Percentiles rank a stretch among this genome's conserved stretches.
These are phyloP conservation scores for Acanthosoma haemorrhoidale DNA, from an alignment of 2,888 invertebrate species.

Conservation along the genomic window DNA sequence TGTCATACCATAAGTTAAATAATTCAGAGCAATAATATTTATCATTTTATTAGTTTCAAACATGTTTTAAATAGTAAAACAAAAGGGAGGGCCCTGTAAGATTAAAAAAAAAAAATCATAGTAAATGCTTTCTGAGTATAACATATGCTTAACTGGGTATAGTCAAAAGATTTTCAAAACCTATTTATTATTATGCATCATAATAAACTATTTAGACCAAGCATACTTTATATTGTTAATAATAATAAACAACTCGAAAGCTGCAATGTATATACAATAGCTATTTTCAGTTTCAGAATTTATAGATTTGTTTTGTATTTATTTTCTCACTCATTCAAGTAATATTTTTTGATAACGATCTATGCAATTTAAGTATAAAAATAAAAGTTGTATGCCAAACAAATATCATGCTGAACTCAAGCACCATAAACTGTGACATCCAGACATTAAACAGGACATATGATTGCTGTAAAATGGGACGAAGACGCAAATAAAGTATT, in stretches of 20 bases:
- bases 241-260: background rate
- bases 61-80: background rate
- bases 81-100: background rate
- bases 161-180: background rate
- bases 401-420: slow-evolving; percentile 18
- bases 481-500: slow-evolving; percentile 7
- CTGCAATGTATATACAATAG: slow-evolving; percentile 12
- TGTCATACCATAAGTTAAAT: background rate
- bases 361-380: background rate
- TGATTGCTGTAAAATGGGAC: slow-evolving; percentile 7
- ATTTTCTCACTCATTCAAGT: background rate
- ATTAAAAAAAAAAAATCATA: too few species aligned
- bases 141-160: background rate
- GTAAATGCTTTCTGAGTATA: background rate
- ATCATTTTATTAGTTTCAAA: background rate
- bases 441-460: slow-evolving; percentile 24
- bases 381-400: background rate
- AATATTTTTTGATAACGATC: background rate
- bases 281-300: background rate
- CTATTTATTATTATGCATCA: background rate
- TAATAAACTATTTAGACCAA: background rate
- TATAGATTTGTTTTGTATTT: background rate
- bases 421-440: slow-evolving; percentile 15
- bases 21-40: background rate
- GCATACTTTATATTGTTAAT: background rate